Evolutionary conservation across 2,797 vertebrate genomes (phyloP), one percentile per base, ranked within the genome.

Genomic region (Tenualosa thibaudeaui): DNA sequence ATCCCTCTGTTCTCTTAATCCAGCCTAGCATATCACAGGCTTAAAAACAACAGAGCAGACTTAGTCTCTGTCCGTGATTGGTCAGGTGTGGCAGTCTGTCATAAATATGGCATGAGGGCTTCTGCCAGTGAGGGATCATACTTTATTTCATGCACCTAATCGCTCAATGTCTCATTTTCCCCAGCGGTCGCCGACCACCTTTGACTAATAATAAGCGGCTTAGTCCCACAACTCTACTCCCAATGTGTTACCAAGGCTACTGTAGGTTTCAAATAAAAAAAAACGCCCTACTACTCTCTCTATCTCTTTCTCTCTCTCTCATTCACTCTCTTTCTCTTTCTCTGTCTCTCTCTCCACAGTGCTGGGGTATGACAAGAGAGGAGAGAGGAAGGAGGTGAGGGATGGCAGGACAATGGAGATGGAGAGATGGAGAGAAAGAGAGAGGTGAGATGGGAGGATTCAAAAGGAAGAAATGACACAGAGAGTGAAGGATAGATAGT

Each of bases 201-300:
- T 17, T 71, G 65, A 71, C 65, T 71, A 71, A 37, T 71, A 71
- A 71, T 71, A 71, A 71, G 65, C 65, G 9, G 65, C 65, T 71
- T 71, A 71, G 65, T 24, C 65, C 13, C 24, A 71, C 31, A 71
- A 31, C 65, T 31, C 65, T 8, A 75, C 65, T 40, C 31, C 37
- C 13, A 43, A 37, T 15, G 31, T 31, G 15, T 75, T 75, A 75
- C 68, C 68, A 75, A 40, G 68, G 31, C 68, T 75, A 75, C 31
- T 43, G 68, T 15, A 43, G 43, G 68, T 75, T 75, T 24, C 10
- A 0, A 65, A 65, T 10, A 71, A 71, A 56, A 54, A 19, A 56
- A 5, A 56, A 5, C 2, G 15, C 37, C 43, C 31, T 75, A 24
- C 17, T 58, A 22, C 56, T 58, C 15, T 58, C 17, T 58, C 15